These are phyloP conservation scores for Linyphia triangularis DNA, from an alignment of 2,888 invertebrate genomes.

Conservation along the genomic window DNA sequence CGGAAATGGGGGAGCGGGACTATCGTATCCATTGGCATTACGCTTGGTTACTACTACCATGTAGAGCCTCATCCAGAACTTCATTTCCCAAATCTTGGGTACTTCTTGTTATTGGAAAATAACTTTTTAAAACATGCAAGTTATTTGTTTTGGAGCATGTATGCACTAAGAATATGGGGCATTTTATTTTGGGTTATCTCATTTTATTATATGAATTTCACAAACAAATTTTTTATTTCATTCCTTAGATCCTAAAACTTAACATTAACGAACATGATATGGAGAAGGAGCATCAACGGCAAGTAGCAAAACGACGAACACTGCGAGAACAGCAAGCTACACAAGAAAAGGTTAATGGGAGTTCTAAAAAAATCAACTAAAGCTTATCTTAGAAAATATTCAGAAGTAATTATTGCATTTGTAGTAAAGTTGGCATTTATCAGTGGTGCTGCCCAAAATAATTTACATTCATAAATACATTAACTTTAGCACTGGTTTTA, in stretches of 20 bases:
- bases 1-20: no score
- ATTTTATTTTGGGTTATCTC: background rate
- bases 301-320: slow-evolving; percentile 65
- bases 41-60: no score
- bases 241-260: slow-evolving; percentile 60
- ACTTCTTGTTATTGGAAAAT: background rate
- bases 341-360: slow-evolving; percentile 67
- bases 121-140: background rate
- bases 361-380: slow-evolving; percentile 48
- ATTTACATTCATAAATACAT: no score
- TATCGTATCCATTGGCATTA: no score
- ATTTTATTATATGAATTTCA: background rate
- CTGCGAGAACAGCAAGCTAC: slow-evolving; percentile 68
- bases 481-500: background rate
- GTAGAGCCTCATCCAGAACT: no score
- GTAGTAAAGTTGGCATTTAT: background rate
- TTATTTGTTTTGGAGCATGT: background rate
- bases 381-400: background rate
- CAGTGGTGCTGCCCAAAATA: no score
- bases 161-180: background rate
- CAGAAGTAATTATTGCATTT: background rate
- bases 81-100: background rate
- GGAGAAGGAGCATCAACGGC: slow-evolving; percentile 75
- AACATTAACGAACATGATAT: slow-evolving; percentile 72
- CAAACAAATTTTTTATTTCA: no score